Evolutionary conservation across 2,797 vertebrate species (phyloP), one percentile per base, ranked within the genome.

Genomic region (Aerospiza tachiro): DNA sequence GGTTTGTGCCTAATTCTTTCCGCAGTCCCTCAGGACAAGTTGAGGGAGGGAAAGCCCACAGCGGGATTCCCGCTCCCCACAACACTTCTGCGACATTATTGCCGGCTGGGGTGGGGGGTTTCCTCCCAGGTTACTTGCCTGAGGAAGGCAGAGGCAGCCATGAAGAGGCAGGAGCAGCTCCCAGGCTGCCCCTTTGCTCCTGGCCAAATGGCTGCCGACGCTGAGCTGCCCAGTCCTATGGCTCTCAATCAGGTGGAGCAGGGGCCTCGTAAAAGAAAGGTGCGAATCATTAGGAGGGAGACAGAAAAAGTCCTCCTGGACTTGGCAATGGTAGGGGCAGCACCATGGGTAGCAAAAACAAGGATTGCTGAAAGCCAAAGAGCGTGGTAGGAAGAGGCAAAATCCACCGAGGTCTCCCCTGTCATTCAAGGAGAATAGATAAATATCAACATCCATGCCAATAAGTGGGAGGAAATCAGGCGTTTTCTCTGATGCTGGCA

Each of bases 181-280:
- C n/a, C 38, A 79, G 62, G 35, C 38, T 45, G 31, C 26, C 31
- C 45, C 52, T 80, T 62, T 71, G 49, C 22, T 77, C 22, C 44
- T 5, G 2, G 21, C 10, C 58, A 47, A 75, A 75, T 35, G 63
- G n/a, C 40, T 63, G n/a, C 26, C 1, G 2, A 25, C 12, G 31
- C 42, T 53, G 63, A 55, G 26, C 42, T 4, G 3, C n/a, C 49
- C 2, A 1, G 15, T 49, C 33, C 20, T 1, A 0, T 66, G 36
- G 26, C 52, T 70, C 31, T 40, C 2, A 2, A 26, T 38, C 20
- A 70, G 50, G 33, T 61, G 11, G 7, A 85, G 21, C 2, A 0
- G 40, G 5, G 33, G 4, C 53, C 25, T 5, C 7, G 15, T 9
- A 58, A 81, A 86, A 59, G 38, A 17, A 33, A 83, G 44, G 14